Evolutionary conservation across 1,140 invertebrate genomes (phyloP).

Genomic region (Drosophila biarmipes): DNA sequence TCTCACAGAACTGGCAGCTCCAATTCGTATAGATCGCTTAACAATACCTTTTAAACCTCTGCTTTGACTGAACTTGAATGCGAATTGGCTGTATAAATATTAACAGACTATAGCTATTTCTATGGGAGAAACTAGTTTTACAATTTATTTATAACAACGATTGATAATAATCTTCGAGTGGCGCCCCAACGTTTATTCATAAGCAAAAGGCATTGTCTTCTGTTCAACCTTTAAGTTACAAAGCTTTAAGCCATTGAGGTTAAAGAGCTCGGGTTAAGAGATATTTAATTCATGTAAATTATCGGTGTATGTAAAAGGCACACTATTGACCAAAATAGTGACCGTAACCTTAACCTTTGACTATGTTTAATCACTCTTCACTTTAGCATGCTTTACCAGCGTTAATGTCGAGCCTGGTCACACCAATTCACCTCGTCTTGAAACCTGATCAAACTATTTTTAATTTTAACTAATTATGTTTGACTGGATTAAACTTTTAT

Average conservation of each 20-base stretch:
- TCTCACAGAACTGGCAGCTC: background rate
- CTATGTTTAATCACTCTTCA: too few species aligned
- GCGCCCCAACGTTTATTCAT: background rate
- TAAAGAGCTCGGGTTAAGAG: background rate
- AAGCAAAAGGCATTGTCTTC: slow-evolving; percentile 3
- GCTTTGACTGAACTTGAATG: slow-evolving; percentile 28
- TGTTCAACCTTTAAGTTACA: slow-evolving; percentile 4
- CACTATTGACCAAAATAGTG: background rate
- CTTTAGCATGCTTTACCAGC: background rate
- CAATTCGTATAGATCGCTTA: background rate
- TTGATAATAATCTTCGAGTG: slow-evolving; percentile 22
- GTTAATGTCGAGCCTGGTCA: background rate
- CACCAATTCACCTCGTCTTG: background rate
- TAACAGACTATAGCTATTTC: slow-evolving; percentile 17
- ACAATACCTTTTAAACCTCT: background rate
- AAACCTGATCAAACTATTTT: too few species aligned
- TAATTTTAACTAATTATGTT: too few species aligned
- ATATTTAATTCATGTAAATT: background rate
- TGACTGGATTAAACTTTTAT: too few species aligned
- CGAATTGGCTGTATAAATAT: slow-evolving; percentile 24
- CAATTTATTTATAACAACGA: slow-evolving; percentile 27
- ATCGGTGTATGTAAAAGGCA: background rate
- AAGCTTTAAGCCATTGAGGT: background rate
- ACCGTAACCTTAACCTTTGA: background rate
- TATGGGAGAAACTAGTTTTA: slow-evolving; percentile 17